phyloP scores from a whole-genome alignment of 2,888 invertebrate species.

The Eupithecia inturbata region DNA sequence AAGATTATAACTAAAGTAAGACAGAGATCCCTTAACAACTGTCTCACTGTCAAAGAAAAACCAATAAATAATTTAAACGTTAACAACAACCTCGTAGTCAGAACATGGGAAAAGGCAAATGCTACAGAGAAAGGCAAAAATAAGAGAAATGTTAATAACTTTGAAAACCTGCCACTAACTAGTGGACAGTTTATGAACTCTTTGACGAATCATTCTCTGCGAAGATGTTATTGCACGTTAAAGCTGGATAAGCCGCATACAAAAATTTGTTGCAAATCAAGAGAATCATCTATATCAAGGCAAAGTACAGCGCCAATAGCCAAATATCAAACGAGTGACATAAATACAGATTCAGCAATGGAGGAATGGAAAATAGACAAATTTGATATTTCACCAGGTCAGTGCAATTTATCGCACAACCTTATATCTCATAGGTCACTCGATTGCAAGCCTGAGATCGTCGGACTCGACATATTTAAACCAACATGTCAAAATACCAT shows the following conservation, averaged over 20 bases:
- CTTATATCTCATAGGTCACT: neutral
- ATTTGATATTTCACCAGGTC: neutral
- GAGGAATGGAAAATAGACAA: neutral
- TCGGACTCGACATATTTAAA: neutral
- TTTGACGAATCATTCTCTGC: slow-evolving; percentile 45
- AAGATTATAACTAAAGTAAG: neutral
- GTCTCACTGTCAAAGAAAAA: neutral
- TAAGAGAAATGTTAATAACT: neutral
- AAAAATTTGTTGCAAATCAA: slow-evolving; percentile 19
- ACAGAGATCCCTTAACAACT: neutral
- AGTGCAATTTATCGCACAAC: neutral
- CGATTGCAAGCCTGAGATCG: neutral
- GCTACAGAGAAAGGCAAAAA: neutral
- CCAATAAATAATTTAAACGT: neutral
- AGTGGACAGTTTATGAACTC: slow-evolving; percentile 44
- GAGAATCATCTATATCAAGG: neutral
- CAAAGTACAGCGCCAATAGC: neutral
- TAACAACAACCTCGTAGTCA: neutral
- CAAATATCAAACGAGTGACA: neutral
- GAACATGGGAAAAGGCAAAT: neutral
- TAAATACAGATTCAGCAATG: neutral
- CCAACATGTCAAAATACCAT: neutral
- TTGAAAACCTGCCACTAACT: slow-evolving; percentile 46
- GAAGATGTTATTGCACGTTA: slow-evolving; percentile 57
- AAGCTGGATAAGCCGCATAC: slow-evolving; percentile 47